A percentile compares a stretch with the other conserved stretches of the same genome.
These are phyloP conservation scores for Tenthredo livida DNA, from an alignment of 2,888 invertebrate species.

Conservation along the genomic window DNA sequence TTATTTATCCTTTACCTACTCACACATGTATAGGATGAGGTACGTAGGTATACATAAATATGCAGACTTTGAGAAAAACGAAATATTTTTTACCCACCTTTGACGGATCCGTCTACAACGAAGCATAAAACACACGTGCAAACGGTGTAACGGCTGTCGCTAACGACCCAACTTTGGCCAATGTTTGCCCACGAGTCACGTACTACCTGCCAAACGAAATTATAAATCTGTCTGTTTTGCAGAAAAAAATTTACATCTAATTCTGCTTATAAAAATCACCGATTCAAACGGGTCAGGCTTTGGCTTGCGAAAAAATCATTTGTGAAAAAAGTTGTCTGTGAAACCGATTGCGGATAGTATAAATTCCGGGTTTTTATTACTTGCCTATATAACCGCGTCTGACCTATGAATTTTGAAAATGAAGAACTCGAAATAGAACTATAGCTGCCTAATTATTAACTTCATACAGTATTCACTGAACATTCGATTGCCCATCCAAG, in stretches of 20 bases:
- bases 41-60: not conserved
- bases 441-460: not conserved
- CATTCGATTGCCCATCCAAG: not conserved
- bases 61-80: not conserved
- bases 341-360: not conserved
- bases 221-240: not conserved
- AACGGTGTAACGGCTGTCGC: constrained; percentile 24
- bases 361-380: not conserved
- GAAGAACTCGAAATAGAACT: not conserved
- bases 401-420: not conserved
- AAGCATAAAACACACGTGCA: constrained; percentile 23
- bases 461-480: not conserved
- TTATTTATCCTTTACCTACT: not conserved
- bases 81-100: not conserved
- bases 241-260: constrained; percentile 6
- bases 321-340: not conserved
- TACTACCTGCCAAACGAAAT: constrained; percentile 22
- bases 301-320: not conserved
- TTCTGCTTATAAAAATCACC: not conserved
- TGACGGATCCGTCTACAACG: not conserved
- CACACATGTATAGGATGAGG: not conserved
- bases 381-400: not conserved
- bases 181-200: constrained; percentile 29
- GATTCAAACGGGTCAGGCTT: too few species aligned
- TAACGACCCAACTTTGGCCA: constrained; percentile 42